Conservation (phyloP, 2,888 invertebrate species). For the Ptychoptera contaminata region DNA sequence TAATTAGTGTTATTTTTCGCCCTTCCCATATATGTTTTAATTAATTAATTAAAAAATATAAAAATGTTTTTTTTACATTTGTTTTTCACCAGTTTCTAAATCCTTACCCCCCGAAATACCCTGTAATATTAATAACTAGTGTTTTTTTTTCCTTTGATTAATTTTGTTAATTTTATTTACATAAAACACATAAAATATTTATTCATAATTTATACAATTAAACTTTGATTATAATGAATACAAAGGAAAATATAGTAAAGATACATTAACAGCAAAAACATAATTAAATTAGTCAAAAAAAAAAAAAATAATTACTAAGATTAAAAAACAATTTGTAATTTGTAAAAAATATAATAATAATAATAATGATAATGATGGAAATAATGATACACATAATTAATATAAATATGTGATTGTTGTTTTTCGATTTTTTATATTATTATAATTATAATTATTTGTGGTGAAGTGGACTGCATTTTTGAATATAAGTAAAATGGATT, state of each 20-base stretch:
- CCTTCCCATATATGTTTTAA: neutral
- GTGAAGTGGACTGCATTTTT: too few relatives aligned
- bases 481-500: too few relatives aligned
- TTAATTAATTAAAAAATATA: neutral
- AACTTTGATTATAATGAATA: too few relatives aligned
- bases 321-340: neutral
- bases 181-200: neutral
- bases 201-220: neutral
- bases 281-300: constrained; percentile 1
- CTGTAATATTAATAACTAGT: neutral
- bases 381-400: too few relatives aligned
- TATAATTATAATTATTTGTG: too few relatives aligned
- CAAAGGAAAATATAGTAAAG: neutral
- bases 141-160: neutral
- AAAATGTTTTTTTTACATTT: neutral
- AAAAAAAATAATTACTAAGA: neutral
- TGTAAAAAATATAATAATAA: too few relatives aligned
- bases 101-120: too few relatives aligned
- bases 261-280: neutral
- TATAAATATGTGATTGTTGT: too few relatives aligned
- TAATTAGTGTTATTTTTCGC: neutral
- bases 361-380: too few relatives aligned
- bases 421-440: too few relatives aligned
- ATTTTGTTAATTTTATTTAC: neutral
- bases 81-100: too few relatives aligned